Conservation (phyloP, 2,797 vertebrate genomes). For the Momotus momota region DNA sequence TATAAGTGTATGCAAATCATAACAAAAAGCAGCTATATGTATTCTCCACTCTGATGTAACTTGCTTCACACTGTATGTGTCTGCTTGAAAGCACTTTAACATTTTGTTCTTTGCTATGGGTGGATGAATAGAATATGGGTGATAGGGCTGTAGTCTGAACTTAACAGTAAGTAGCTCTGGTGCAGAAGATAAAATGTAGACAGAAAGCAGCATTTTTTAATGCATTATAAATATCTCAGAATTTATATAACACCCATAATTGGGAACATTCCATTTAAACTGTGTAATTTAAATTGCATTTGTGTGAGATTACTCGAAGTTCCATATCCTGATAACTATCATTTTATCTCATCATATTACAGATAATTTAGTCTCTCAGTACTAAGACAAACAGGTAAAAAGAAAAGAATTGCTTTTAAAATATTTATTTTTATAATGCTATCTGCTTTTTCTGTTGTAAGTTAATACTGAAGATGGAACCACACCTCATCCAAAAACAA, state of each 20-base stretch:
- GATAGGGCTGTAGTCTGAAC: not conserved
- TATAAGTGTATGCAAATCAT: not conserved
- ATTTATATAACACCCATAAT: not conserved
- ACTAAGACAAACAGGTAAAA: not conserved
- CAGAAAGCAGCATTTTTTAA: not conserved
- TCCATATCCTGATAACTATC: not conserved
- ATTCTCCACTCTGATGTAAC: not conserved
- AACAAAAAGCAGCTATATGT: not conserved
- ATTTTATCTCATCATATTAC: not conserved
- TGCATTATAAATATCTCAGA: not conserved
- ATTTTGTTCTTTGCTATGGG: not conserved
- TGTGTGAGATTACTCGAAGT: not conserved
- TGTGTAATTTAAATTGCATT: not conserved
- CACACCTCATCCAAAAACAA: not conserved
- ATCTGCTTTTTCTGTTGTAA: not conserved
- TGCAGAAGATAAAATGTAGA: not conserved
- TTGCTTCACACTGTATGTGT: not conserved
- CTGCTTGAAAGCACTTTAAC: not conserved
- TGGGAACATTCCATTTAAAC: slow-evolving; percentile 11
- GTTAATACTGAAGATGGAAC: not conserved
- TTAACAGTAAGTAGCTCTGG: not conserved
- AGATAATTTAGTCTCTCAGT: not conserved
- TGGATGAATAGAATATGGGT: not conserved
- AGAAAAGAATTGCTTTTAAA: not conserved
- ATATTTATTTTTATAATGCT: not conserved